Conservation (phyloP, 2,888 invertebrate species). For the Digitonthophagus gazella region DNA sequence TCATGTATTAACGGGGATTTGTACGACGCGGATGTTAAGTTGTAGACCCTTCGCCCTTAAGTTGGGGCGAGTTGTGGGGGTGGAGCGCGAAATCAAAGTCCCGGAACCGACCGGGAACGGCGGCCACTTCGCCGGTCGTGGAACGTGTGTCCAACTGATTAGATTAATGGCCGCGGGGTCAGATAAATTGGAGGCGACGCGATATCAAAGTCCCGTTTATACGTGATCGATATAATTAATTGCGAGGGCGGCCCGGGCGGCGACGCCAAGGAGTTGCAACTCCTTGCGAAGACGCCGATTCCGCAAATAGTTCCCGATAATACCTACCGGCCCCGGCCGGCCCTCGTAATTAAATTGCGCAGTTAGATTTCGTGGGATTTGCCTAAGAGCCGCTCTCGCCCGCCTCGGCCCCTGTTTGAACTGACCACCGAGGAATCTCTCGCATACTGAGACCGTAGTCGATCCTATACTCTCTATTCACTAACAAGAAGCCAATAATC, state of each 20-base stretch:
- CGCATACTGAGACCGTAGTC: not conserved
- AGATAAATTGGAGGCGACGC: constrained; percentile 12
- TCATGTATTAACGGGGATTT: no score
- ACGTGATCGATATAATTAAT: constrained; percentile 36
- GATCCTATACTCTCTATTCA: not conserved
- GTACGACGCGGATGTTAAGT: no score
- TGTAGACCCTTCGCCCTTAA: not conserved
- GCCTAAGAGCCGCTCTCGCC: constrained; percentile 24
- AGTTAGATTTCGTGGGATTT: constrained; percentile 43
- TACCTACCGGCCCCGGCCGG: constrained; percentile 48
- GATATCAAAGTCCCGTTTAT: constrained; percentile 32
- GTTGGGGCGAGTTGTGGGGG: not conserved
- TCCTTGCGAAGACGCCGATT: constrained; percentile 48
- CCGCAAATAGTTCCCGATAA: constrained; percentile 51
- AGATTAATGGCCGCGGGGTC: constrained; percentile 14
- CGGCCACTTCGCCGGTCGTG: constrained; percentile 20
- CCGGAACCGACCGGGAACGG: not conserved
- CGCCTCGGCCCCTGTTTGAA: constrained; percentile 21
- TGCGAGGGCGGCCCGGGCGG: constrained; percentile 31
- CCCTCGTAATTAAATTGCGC: constrained; percentile 51
- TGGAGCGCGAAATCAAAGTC: constrained; percentile 1
- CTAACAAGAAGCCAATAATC: not conserved
- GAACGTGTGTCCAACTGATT: constrained; percentile 8
- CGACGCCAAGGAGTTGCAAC: constrained; percentile 38
- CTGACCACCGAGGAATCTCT: not conserved